Base-by-base conservation (phyloP, 2,113 vertebrate genomes). In the Chionodraco myersi region DNA sequence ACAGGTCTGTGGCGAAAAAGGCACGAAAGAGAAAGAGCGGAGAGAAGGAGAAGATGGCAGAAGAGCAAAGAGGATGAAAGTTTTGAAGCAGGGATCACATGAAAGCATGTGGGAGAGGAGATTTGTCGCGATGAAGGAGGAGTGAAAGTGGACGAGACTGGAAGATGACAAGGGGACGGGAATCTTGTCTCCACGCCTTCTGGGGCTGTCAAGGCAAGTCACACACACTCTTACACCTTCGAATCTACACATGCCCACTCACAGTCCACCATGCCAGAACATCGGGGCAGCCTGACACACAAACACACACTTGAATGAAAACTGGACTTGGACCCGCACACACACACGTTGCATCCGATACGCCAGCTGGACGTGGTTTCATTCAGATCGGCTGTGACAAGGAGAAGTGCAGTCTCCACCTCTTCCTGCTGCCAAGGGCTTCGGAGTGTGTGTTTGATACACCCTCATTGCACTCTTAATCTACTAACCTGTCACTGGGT, bases 1-100 rank as follows among this genome's bases (percentile, higher is more conserved):
- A 77, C 66, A 79, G 81, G 58, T 72, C 75, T 75, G 84, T 72
- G 72, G 81, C n/a, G 18, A 60, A 69, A 14, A 83, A 72, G 60
- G 16, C 23, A 54, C 13, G 48, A 63, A 58, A 62, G 10, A 49
- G 54, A 18, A 16, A 52, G 53, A 59, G 49, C 26, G 26, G 26
- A 26, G 26, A 26, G 26, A 26, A 44, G 52, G 26, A 26, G 26
- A 26, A 44, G 52, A 51, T 14, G 18, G 72, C 30, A 34, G 74
- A 61, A 23, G 69, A 76, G 68, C 6, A 6, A 15, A 52, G 57
- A 52, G 45, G 53, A 53, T 62, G 23, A 52, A 60, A 41, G 75
- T 57, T 41, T 64, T 72, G 49, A 75, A 60, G 60, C 34, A 10
- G 66, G 26, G 75, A 44, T 18, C 71, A 65, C 36, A 51, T 4